Conservation (phyloP, 2,797 vertebrate species). For the Oreochromis mossambicus region DNA sequence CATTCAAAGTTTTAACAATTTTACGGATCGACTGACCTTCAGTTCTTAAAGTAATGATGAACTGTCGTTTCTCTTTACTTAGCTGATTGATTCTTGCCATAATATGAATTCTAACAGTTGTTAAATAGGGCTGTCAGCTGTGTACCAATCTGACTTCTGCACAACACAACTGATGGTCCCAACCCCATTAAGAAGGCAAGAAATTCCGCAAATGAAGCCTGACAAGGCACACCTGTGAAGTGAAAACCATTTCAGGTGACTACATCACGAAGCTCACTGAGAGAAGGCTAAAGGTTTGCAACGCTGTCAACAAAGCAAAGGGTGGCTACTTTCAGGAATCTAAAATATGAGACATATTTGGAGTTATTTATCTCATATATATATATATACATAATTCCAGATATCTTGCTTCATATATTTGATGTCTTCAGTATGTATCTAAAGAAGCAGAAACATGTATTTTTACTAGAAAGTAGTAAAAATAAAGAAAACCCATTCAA, state of each 20-base stretch:
- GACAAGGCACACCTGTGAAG: too few relatives aligned
- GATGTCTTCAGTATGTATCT: neutral
- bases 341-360: neutral
- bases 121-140: neutral
- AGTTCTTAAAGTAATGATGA: neutral
- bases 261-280: too few relatives aligned
- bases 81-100: neutral
- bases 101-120: rapidly evolving
- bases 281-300: too few relatives aligned
- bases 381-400: neutral
- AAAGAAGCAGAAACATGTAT: neutral
- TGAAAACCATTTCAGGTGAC: too few relatives aligned
- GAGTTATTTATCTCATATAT: neutral
- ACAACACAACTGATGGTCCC: neutral
- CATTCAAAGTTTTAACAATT: neutral
- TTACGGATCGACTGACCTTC: rapidly evolving
- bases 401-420: neutral
- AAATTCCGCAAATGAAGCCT: too few relatives aligned
- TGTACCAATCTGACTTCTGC: neutral
- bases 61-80: rapidly evolving
- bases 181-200: neutral
- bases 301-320: too few relatives aligned
- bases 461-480: neutral
- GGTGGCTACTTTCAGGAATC: too few relatives aligned
- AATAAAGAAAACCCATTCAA: neutral